Evolutionary conservation across 1,140 invertebrate genomes (phyloP), one percentile per base, ranked within the genome.

Genomic region (Platyscapa corneri): DNA sequence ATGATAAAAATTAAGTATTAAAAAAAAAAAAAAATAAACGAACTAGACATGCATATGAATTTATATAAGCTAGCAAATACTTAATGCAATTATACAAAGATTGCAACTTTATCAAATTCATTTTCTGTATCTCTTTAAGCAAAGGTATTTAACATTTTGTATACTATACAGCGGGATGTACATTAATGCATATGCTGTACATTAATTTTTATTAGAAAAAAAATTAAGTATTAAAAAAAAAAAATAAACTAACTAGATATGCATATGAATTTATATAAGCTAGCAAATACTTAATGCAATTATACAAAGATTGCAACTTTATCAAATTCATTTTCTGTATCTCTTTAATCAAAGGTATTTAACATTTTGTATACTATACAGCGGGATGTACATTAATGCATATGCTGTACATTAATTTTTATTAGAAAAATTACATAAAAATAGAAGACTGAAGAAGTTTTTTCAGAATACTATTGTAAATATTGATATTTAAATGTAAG

Each of bases 401-500:
- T 56, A 37, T 16, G 16, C 30, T 14, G 8, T 42, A 37, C 32
- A 30, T 46, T 82, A 75, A 82, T 82, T 82, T 30, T 82, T 75
- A 39, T 12, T 30, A n/a, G 8, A 82, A 34, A 3, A 46, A 72
- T 82, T 85, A 49, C 79, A 72, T 79, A 82, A 82, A 76, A 53
- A 14, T 30, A 60, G 39, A 12, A 70, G 80, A 82, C 74, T 74
- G 65, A 49, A 53, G 60, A 42, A 80, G 65, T 85, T 80, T 85
- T 85, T 85, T 53, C 83, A 37, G 23, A 39, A 10, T 18, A 18
- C 18, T 10, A 0, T n/a, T 56, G 34, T 32, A 75, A 60, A 49
- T 30, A 49, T 84, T 46, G 20, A 14, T n/a, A 85, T 85, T 85
- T 77, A 74, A 75, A 81, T 81, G 49, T 56, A 65, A 80, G 53